phyloP scores from a whole-genome alignment of 1,140 invertebrate genomes.

The Drosophila dunni region DNA sequence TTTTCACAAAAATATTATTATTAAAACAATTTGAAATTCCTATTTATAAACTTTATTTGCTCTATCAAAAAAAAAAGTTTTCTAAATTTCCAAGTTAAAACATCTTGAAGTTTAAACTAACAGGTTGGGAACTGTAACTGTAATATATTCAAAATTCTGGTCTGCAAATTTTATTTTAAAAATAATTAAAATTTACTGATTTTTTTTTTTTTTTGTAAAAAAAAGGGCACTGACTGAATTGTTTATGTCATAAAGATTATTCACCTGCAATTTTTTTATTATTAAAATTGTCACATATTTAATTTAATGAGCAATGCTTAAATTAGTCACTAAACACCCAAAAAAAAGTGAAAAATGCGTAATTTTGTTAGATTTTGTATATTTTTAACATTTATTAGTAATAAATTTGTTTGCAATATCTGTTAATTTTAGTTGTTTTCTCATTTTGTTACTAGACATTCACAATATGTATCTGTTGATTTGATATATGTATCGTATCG shows the following conservation, averaged over 20 bases:
- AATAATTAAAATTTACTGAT: too few species aligned
- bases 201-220: too few species aligned
- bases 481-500: conserved; percentile 54
- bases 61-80: too few species aligned
- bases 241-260: not conserved
- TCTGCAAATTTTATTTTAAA: too few species aligned
- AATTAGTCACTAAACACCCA: not conserved
- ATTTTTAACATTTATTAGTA: conserved; percentile 78
- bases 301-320: not conserved
- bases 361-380: conserved; percentile 54
- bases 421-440: conserved; percentile 52
- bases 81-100: too few species aligned
- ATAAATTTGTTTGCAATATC: conserved; percentile 68
- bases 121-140: too few species aligned
- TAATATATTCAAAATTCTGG: too few species aligned
- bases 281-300: not conserved
- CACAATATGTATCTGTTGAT: conserved; percentile 70
- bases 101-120: too few species aligned
- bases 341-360: not conserved
- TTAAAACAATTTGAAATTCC: too few species aligned
- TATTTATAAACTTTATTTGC: too few species aligned
- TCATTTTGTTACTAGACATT: conserved; percentile 57
- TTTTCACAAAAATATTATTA: too few species aligned
- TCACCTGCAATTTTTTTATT: not conserved
- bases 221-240: too few species aligned